A percentile compares a stretch with the other conserved stretches of the same genome.
Evolutionary conservation across 2,888 invertebrate genomes (phyloP).

Genomic region (Plebejus melissa): DNA sequence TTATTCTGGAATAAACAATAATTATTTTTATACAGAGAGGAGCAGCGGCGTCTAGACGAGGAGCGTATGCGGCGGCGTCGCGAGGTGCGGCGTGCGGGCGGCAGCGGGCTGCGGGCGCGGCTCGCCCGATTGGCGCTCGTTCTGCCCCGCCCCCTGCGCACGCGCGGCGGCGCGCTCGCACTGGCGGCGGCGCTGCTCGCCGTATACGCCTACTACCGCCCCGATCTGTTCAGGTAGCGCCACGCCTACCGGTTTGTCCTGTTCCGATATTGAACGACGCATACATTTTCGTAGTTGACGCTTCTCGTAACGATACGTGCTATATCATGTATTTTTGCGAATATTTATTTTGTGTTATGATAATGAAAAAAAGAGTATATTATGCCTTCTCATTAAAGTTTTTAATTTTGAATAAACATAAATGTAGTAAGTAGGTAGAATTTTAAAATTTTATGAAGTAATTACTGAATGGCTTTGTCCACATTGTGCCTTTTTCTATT

Average conservation of each 20-base stretch:
- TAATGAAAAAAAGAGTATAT: background rate
- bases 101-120: slow-evolving; percentile 56
- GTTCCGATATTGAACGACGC: slow-evolving; percentile 50
- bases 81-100: slow-evolving; percentile 46
- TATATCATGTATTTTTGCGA: background rate
- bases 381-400: too few species aligned
- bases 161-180: slow-evolving; percentile 65
- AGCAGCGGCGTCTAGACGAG: slow-evolving; percentile 79
- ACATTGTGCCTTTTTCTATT: too few species aligned
- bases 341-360: background rate
- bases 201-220: slow-evolving; percentile 79
- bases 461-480: too few species aligned
- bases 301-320: background rate
- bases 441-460: too few species aligned
- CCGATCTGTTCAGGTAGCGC: slow-evolving; percentile 66
- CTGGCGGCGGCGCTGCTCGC: slow-evolving; percentile 79
- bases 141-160: slow-evolving; percentile 42
- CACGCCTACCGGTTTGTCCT: slow-evolving; percentile 66
- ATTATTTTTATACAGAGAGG: slow-evolving; percentile 63
- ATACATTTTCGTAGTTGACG: background rate
- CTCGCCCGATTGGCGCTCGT: slow-evolving; percentile 43
- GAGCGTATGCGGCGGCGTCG: slow-evolving; percentile 69
- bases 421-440: too few species aligned
- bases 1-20: too few species aligned
- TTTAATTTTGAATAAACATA: too few species aligned